phyloP scores from a whole-genome alignment of 2,113 vertebrate species.

The Albula goreensis region DNA sequence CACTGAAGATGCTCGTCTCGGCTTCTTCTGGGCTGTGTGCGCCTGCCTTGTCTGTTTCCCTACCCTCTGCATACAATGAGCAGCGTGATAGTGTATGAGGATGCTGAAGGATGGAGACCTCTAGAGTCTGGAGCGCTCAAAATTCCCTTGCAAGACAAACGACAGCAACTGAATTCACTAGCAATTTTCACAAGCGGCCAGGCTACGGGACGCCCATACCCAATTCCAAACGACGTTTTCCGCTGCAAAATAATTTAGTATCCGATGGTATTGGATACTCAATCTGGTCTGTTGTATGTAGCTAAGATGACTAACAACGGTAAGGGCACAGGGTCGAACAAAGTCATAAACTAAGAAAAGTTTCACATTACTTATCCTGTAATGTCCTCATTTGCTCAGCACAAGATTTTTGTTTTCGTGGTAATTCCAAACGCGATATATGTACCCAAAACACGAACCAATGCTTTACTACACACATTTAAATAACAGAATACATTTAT shows the following conservation, averaged over 20 bases:
- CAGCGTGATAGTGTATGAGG: conserved; percentile 53
- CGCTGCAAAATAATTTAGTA: neutral
- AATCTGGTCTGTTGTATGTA: too few species aligned
- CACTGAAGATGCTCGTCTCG: conserved; percentile 61
- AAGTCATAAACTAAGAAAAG: too few species aligned
- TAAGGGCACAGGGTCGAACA: too few species aligned
- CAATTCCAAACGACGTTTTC: neutral
- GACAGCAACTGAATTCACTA: conserved; percentile 5
- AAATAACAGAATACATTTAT: too few species aligned
- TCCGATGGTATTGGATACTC: too few species aligned
- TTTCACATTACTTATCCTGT: too few species aligned
- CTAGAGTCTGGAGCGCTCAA: conserved; percentile 73
- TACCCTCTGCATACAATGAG: conserved; percentile 62
- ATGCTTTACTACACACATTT: too few species aligned
- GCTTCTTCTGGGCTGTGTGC: conserved; percentile 43
- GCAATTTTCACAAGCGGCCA: conserved; percentile 1
- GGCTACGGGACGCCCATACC: neutral
- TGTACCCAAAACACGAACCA: too few species aligned
- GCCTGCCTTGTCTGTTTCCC: conserved; percentile 48
- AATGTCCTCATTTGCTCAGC: too few species aligned
- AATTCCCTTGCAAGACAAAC: conserved; percentile 40
- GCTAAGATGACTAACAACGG: too few species aligned
- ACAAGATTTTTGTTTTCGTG: too few species aligned
- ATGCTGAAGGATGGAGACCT: conserved; percentile 78
- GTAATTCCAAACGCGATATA: too few species aligned